Evolutionary conservation across 1,140 invertebrate species (phyloP).

Genomic region (Drosophila fuyamai): DNA sequence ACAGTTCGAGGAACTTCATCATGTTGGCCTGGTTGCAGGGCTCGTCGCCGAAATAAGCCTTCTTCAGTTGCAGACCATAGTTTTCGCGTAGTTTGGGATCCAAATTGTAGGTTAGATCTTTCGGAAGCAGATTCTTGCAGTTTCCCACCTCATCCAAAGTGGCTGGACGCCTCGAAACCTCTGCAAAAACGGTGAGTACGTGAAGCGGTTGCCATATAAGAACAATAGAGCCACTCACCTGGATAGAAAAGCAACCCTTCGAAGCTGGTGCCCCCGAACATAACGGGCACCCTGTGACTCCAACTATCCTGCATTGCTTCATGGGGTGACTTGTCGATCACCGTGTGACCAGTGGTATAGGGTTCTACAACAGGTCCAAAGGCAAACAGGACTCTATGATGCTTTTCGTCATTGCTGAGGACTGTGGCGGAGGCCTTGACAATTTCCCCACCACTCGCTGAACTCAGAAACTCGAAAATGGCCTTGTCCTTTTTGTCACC

Average conservation of each 20-base stretch:
- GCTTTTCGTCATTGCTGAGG: conserved; percentile 75
- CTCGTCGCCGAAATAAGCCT: conserved; percentile 68
- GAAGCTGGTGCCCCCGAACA: conserved; percentile 84
- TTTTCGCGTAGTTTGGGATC: conserved; percentile 58
- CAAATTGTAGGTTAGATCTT: conserved; percentile 52
- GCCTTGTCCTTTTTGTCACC: conserved; percentile 62
- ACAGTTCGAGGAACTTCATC: conserved; percentile 75
- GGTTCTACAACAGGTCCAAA: conserved; percentile 77
- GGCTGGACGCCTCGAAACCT: conserved; percentile 69
- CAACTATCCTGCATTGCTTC: conserved; percentile 63
- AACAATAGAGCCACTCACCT: conserved; percentile 38
- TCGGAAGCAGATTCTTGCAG: conserved; percentile 68
- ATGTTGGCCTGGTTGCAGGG: conserved; percentile 63
- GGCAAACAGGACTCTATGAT: conserved; percentile 69
- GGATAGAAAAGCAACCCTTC: conserved; percentile 80
- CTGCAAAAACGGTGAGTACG: conserved; percentile 13
- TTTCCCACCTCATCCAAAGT: conserved; percentile 72
- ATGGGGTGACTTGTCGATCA: conserved; percentile 49
- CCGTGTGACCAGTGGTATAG: conserved; percentile 67
- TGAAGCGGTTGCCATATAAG: no score
- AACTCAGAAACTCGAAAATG: conserved; percentile 54
- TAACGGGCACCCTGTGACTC: conserved; percentile 84
- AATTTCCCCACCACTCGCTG: conserved; percentile 60
- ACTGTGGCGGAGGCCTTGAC: conserved; percentile 62
- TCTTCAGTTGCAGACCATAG: conserved; percentile 62